Base-by-base conservation (phyloP, 2,113 vertebrate genomes). In the Hemicordylus capensis region DNA sequence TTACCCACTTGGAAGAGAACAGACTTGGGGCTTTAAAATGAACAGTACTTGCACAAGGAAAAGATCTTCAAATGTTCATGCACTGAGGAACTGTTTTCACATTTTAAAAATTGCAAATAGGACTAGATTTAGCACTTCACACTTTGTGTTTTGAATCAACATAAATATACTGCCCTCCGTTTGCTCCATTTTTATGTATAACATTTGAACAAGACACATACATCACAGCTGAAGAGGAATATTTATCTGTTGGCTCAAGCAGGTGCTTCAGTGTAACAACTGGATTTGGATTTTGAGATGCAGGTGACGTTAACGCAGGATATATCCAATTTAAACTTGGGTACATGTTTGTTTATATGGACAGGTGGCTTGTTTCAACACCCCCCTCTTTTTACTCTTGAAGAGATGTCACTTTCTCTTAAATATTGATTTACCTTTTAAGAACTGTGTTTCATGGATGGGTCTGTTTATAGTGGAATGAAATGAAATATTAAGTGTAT, bases 121-220 rank as follows among this genome's bases (percentile, higher is more conserved):
- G 91, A 93, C 93, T 95, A 96, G 95, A 95, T 94, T 94, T 95
- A 96, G 96, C 96, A 97, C 95, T 96, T 96, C 96, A 72, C 95
- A 95, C 91, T 94, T 96, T 94, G 84, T 94, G 86, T 93, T 96
- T 96, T 94, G 93, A 92, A 94, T 93, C 94, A 93, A 91, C 91
- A 87, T 94, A 86, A 81, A 95, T 72, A 76, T 95, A 92, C 85
- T 92, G 89, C 94, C 91, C 81, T 88, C 84, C 79, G 90, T 88
- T 54, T 89, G 94, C 94, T 90, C 91, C 92, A 91, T 94, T 77
- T 92, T 91, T 85, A 77, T 92, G 69, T 92, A 91, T 93, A 87
- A 92, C 87, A 85, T 84, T 91, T 84, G 91, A 94, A 89, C 93
- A 72, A 76, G 34, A 93, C 83, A 94, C 90, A 93, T 90, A 90